Percentiles rank a stretch among this genome's conserved stretches.
These are phyloP conservation scores for Latrodectus hesperus DNA, from an alignment of 2,888 invertebrate species.

Conservation along the genomic window DNA sequence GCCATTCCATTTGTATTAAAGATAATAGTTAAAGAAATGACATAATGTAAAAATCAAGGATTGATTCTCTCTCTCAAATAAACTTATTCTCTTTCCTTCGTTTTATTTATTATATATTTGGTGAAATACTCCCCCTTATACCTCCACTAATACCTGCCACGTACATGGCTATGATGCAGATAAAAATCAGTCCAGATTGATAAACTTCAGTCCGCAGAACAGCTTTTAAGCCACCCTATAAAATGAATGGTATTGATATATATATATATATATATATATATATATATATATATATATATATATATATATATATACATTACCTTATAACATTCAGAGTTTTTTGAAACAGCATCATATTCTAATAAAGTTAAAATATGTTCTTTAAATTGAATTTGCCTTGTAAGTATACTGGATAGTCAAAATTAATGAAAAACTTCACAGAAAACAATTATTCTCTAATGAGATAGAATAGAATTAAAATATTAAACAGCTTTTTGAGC, in stretches of 20 bases:
- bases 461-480: too few species aligned
- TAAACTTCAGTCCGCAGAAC: constrained; percentile 29
- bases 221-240: constrained; percentile 23
- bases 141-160: background rate
- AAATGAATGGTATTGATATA: background rate
- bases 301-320: too few species aligned
- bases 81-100: background rate
- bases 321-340: too few species aligned
- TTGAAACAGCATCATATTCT: too few species aligned
- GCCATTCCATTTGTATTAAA: background rate
- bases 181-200: constrained; percentile 2
- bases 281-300: too few species aligned
- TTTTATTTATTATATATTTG: background rate
- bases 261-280: too few species aligned
- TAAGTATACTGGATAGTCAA: too few species aligned
- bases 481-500: too few species aligned
- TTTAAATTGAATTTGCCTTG: too few species aligned
- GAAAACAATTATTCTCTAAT: too few species aligned
- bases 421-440: too few species aligned
- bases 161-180: background rate
- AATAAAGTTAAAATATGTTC: too few species aligned
- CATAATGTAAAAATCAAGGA: background rate
- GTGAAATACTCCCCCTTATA: background rate
- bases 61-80: background rate
- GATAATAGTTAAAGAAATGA: background rate